Conservation (phyloP, 2,113 vertebrate genomes). For the Hypanus sabinus region DNA sequence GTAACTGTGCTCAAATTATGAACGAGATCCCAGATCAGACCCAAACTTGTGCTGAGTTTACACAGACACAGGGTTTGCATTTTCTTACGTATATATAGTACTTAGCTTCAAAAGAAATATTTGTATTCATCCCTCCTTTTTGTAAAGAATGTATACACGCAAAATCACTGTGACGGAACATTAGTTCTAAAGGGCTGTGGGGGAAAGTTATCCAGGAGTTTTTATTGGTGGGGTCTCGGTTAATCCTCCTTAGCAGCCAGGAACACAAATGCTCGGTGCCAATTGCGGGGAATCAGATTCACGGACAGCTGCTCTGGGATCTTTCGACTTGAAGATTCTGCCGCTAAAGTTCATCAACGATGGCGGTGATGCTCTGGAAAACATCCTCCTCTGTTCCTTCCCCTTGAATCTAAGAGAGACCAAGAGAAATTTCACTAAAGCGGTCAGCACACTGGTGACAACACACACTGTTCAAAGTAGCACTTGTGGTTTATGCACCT, state of each 20-base stretch:
- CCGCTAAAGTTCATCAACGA: background rate
- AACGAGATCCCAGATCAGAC: background rate
- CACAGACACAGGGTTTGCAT: too few species aligned
- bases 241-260: background rate
- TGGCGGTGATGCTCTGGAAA: background rate
- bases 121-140: conserved; percentile 7
- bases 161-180: background rate
- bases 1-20: background rate
- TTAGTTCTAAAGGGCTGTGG: conserved; percentile 20
- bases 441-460: too few species aligned
- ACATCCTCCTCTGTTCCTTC: conserved; percentile 2
- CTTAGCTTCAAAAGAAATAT: background rate
- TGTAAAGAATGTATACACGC: conserved; percentile 21
- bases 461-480: too few species aligned
- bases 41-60: background rate
- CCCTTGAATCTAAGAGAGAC: background rate
- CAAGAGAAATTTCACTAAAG: too few species aligned
- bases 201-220: conserved; percentile 16
- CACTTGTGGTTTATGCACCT: too few species aligned
- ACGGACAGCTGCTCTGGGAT: background rate
- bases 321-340: background rate
- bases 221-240: conserved; percentile 23
- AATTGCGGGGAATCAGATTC: background rate
- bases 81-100: background rate
- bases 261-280: background rate